Percentiles rank a stretch among this genome's conserved stretches.
Conservation (phyloP, 2,797 vertebrate genomes). For the Protosalanx chinensis region DNA sequence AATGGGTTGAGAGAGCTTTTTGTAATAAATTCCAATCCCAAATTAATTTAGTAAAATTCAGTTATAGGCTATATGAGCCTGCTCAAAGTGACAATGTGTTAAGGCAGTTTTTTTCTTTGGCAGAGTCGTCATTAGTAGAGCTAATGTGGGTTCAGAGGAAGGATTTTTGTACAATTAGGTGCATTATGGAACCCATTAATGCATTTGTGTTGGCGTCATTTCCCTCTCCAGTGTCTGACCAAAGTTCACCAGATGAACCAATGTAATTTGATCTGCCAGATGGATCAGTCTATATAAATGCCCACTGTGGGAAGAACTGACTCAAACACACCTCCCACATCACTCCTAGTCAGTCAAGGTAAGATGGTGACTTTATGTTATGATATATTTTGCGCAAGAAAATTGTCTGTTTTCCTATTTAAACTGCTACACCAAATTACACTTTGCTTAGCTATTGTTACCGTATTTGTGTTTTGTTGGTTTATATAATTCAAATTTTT, state of each 20-base stretch:
- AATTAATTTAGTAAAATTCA: not conserved
- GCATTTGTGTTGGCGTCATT: not conserved
- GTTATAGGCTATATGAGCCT: not conserved
- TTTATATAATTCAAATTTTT: not conserved
- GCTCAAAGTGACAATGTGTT: not conserved
- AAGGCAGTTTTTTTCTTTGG: not conserved
- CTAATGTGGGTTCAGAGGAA: conserved; percentile 10
- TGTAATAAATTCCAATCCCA: not conserved
- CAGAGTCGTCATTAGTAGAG: not conserved
- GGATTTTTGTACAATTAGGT: not conserved
- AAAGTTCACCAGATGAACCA: not conserved
- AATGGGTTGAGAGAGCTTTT: not conserved
- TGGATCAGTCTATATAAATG: conserved; percentile 2
- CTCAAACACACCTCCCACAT: not conserved
- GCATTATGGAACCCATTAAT: not conserved
- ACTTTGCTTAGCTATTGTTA: too few species aligned
- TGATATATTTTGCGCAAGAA: not conserved
- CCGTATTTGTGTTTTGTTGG: not conserved
- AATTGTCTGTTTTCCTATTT: not conserved
- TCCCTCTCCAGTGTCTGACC: not conserved
- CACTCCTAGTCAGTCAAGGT: not conserved
- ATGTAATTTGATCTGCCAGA: conserved; percentile 2
- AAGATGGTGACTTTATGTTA: not conserved
- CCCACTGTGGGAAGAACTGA: not conserved
- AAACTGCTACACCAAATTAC: not conserved